Evolutionary conservation across 2,797 vertebrate genomes (phyloP).

Genomic region (Mus caroli): DNA sequence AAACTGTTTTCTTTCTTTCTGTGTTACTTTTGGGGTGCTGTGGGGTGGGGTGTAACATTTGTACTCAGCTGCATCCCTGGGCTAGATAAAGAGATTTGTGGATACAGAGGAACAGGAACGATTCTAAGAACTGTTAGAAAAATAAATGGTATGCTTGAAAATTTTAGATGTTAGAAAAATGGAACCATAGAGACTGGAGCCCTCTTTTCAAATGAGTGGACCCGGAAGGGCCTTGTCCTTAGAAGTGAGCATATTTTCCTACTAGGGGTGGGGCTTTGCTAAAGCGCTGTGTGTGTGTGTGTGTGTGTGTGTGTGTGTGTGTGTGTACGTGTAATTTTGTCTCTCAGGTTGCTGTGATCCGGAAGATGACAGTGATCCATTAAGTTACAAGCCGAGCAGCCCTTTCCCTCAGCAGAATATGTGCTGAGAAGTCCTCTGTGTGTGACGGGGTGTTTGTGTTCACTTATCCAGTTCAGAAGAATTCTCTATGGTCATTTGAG

Average conservation of each 20-base stretch:
- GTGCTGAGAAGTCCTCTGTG: background rate
- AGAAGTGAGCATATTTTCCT: background rate
- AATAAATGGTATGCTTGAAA: background rate
- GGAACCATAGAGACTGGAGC: background rate
- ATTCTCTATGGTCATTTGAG: background rate
- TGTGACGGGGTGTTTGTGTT: background rate
- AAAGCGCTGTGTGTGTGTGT: background rate
- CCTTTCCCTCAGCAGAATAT: background rate
- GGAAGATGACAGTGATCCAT: background rate
- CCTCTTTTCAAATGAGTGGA: background rate
- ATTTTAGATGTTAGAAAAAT: constrained; percentile 53
- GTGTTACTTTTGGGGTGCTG: background rate
- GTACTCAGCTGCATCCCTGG: background rate
- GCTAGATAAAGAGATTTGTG: background rate
- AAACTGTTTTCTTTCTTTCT: background rate
- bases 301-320: too few relatives aligned
- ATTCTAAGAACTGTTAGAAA: constrained; percentile 58
- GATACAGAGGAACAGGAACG: constrained; percentile 24
- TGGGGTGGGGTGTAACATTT: background rate
- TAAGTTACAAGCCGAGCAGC: background rate
- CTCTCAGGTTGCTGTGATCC: background rate
- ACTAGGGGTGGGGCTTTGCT: background rate
- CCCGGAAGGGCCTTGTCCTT: background rate
- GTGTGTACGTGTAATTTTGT: background rate
- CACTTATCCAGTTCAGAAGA: constrained; percentile 45